Conservation (phyloP, 2,113 vertebrate genomes). For the Petaurus breviceps region DNA sequence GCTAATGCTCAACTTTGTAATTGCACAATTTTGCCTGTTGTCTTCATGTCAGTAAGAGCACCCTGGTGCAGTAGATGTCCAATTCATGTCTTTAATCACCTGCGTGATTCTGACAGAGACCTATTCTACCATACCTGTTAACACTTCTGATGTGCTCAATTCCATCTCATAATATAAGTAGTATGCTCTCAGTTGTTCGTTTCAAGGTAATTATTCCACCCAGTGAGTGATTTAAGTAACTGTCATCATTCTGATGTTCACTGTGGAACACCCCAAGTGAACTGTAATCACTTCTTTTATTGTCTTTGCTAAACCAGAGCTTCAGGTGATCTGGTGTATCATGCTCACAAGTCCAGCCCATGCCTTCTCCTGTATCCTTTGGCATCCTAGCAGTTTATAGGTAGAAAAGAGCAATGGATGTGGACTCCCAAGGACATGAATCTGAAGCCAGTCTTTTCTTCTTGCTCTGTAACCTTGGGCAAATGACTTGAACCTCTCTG, state of each 20-base stretch:
- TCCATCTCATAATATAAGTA: conserved; percentile 45
- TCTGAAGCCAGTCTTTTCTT: background rate
- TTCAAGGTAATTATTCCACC: conserved; percentile 67
- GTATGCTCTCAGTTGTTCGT: conserved; percentile 36
- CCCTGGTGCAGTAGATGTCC: conserved; percentile 24
- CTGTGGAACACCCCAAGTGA: conserved; percentile 43
- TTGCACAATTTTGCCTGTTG: conserved; percentile 35
- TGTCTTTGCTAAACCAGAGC: conserved; percentile 60
- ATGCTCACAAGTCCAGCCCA: background rate
- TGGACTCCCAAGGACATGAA: background rate
- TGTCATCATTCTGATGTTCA: conserved; percentile 58
- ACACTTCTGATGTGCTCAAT: conserved; percentile 19
- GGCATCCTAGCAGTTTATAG: conserved; percentile 29
- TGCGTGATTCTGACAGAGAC: conserved; percentile 55
- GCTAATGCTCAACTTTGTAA: conserved; percentile 29
- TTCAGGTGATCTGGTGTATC: background rate
- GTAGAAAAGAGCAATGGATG: conserved; percentile 49
- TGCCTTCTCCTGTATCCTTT: background rate
- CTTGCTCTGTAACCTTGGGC: background rate
- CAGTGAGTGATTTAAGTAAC: conserved; percentile 62
- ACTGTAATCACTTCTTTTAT: conserved; percentile 38
- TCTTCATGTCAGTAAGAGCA: conserved; percentile 38
- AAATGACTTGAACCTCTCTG: background rate
- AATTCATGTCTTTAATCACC: conserved; percentile 44
- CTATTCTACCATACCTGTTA: conserved; percentile 30